Conservation (phyloP, 2,888 invertebrate genomes). For the Sipha maydis region DNA sequence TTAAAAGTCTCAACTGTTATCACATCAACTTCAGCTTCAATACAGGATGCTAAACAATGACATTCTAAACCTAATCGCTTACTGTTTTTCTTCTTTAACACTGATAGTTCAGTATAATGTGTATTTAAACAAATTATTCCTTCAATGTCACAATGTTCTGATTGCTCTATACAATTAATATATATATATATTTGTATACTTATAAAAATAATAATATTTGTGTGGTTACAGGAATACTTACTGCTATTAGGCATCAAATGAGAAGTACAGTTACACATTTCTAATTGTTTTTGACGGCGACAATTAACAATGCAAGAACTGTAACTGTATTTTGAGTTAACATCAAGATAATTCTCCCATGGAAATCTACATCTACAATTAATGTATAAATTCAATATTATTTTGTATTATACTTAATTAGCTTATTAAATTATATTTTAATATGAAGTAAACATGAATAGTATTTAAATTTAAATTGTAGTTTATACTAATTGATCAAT, state of each 20-base stretch:
- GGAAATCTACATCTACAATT: conserved; percentile 74
- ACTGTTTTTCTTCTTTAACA: conserved; percentile 76
- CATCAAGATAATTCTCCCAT: conserved; percentile 73
- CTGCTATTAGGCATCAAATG: conserved; percentile 76
- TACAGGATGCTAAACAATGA: conserved; percentile 78
- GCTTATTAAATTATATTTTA: conserved; percentile 23
- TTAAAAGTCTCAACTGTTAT: conserved; percentile 65
- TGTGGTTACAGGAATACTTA: conserved; percentile 66
- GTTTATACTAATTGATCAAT: background rate
- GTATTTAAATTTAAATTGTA: background rate
- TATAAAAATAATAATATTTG: background rate
- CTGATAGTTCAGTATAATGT: conserved; percentile 73
- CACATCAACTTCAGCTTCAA: conserved; percentile 74
- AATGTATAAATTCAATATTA: background rate
- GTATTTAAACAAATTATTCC: conserved; percentile 76
- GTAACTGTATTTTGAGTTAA: conserved; percentile 77
- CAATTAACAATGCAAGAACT: conserved; percentile 80
- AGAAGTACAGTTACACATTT: conserved; percentile 76
- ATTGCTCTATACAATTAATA: conserved; percentile 67
- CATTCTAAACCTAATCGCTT: conserved; percentile 74
- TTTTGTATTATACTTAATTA: background rate
- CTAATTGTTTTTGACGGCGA: conserved; percentile 74
- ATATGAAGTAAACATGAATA: conserved; percentile 22
- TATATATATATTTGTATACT: background rate
- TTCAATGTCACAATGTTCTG: conserved; percentile 73